These are phyloP conservation scores for Craseonycteris thonglongyai DNA, from an alignment of 2,113 vertebrate species.

Conservation along the genomic window DNA sequence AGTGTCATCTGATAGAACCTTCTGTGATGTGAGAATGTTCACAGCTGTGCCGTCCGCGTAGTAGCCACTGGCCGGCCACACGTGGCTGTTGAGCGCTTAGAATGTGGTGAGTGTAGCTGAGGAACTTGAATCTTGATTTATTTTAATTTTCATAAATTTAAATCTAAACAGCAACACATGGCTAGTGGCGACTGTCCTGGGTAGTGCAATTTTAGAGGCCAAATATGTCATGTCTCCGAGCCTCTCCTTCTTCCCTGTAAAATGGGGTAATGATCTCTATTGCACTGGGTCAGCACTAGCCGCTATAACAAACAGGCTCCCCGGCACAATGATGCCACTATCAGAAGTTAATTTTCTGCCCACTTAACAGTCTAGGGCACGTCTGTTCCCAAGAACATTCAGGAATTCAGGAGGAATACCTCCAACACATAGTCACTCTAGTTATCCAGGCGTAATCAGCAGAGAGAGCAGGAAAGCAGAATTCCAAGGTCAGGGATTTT, in stretches of 20 bases:
- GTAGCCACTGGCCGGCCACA: background rate
- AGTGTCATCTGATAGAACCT: fast-evolving
- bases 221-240: background rate
- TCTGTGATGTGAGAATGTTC: background rate
- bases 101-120: background rate
- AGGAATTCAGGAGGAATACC: background rate
- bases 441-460: background rate
- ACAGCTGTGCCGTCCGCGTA: fast-evolving
- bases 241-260: background rate
- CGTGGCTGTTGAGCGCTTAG: background rate
- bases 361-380: background rate
- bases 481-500: background rate
- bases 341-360: background rate
- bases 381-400: background rate
- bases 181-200: background rate
- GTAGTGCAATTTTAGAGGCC: background rate
- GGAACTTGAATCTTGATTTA: background rate
- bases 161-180: background rate
- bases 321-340: too few relatives aligned
- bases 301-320: background rate
- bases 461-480: background rate
- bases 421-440: background rate
- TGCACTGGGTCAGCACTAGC: too few relatives aligned
- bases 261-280: background rate
- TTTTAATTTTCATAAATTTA: background rate